phyloP scores from a whole-genome alignment of 2,797 vertebrate genomes.

The Muraenolepis orangiensis region DNA sequence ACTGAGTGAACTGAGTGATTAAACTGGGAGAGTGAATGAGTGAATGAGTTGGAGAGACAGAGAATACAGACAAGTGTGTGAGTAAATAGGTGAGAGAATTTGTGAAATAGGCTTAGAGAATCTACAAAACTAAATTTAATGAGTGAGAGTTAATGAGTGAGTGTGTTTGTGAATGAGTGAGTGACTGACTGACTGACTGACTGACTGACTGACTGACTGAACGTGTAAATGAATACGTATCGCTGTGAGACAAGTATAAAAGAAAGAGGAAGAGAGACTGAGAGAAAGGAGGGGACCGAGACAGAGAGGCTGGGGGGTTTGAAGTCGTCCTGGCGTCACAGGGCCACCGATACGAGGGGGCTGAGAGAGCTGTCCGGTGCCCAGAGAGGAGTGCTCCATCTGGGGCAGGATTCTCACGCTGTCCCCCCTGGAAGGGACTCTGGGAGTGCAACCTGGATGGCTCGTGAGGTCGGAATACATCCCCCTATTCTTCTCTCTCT shows the following conservation, averaged over 20 bases:
- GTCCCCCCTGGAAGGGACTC: slow-evolving; percentile 64
- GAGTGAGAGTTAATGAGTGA: too few species aligned
- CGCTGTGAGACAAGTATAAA: not conserved
- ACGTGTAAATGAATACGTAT: too few species aligned
- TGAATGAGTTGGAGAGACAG: too few species aligned
- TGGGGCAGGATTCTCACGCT: slow-evolving; percentile 73
- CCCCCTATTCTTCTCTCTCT: slow-evolving; percentile 58
- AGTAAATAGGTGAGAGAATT: too few species aligned
- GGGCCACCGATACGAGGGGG: not conserved
- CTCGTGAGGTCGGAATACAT: slow-evolving; percentile 75
- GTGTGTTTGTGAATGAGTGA: too few species aligned
- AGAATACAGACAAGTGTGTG: too few species aligned
- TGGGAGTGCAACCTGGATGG: slow-evolving; percentile 70
- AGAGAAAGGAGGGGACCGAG: too few species aligned
- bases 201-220: not conserved
- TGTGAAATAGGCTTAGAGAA: too few species aligned
- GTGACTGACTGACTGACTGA: too few species aligned
- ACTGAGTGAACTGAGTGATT: too few species aligned
- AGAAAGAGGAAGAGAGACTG: not conserved
- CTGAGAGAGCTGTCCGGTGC: not conserved
- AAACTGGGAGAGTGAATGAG: too few species aligned
- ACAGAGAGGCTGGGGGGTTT: not conserved
- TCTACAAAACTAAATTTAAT: too few species aligned
- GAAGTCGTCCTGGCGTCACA: not conserved
- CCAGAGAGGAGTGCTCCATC: slow-evolving; percentile 25